Percentiles rank a stretch among this genome's conserved stretches.
These are phyloP conservation scores for Chanos chanos DNA, from an alignment of 2,797 vertebrate species.

Conservation along the genomic window DNA sequence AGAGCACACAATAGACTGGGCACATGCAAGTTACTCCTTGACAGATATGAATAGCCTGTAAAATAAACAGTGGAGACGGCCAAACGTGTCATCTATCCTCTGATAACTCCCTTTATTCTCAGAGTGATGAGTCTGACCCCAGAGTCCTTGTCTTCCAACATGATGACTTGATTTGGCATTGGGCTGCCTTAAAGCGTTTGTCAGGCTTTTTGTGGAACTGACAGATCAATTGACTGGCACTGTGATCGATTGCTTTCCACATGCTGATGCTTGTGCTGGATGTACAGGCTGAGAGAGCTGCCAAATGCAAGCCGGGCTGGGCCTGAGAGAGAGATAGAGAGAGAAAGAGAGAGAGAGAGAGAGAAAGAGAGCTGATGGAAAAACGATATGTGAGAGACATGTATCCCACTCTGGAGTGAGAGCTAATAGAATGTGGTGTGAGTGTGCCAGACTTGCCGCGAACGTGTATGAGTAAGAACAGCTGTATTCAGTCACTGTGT, in stretches of 20 bases:
- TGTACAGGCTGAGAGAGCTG: conserved; percentile 51
- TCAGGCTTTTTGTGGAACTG: conserved; percentile 48
- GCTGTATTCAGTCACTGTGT: conserved; percentile 45
- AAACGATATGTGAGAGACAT: conserved; percentile 12
- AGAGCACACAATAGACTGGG: conserved; percentile 39
- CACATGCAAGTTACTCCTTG: conserved; percentile 42
- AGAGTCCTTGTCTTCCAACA: conserved; percentile 42
- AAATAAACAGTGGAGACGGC: conserved; percentile 51
- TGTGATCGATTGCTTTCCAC: conserved; percentile 57
- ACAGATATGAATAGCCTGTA: conserved; percentile 50
- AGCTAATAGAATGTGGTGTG: conserved; percentile 11
- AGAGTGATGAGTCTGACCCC: conserved; percentile 38
- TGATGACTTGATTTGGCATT: conserved; percentile 51
- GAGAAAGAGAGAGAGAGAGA: conserved; percentile 35
- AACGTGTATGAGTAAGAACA: conserved; percentile 30
- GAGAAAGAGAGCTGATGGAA: no score
- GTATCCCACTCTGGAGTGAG: conserved; percentile 40
- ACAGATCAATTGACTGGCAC: conserved; percentile 57
- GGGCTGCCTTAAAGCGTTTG: conserved; percentile 53
- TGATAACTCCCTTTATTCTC: conserved; percentile 47
- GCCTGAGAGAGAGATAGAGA: conserved; percentile 33
- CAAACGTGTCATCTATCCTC: conserved; percentile 44
- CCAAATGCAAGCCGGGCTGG: conserved; percentile 49
- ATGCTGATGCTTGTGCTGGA: conserved; percentile 62
- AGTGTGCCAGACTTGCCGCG: conserved; percentile 24